Conservation (phyloP, 2,113 vertebrate species). For the Perca schrenkii region DNA sequence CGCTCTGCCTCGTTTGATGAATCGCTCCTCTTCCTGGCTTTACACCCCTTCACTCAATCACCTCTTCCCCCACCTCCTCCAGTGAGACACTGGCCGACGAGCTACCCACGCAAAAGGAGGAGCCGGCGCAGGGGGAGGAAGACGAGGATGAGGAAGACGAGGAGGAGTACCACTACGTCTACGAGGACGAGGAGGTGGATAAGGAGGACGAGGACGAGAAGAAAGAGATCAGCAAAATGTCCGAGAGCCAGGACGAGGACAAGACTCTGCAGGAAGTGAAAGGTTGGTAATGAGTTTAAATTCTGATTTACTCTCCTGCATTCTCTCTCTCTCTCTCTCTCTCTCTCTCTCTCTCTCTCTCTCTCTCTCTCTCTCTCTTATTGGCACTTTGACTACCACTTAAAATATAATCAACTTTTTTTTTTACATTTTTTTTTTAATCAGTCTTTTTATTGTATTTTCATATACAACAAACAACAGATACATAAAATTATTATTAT, state of each 20-base stretch:
- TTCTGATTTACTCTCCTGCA: not conserved
- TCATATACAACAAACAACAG: too few relatives aligned
- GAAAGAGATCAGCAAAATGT: conserved; percentile 82
- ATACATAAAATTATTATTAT: too few relatives aligned
- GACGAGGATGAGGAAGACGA: conserved; percentile 82
- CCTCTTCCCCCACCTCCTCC: conserved; percentile 64
- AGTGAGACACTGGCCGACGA: conserved; percentile 89
- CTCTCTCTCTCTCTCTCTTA: not conserved
- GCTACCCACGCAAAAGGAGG: conserved; percentile 88
- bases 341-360: not conserved
- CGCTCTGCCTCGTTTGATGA: conserved; percentile 65
- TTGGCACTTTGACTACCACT: conserved; percentile 31
- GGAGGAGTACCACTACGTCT: conserved; percentile 87
- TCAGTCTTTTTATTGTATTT: too few relatives aligned
- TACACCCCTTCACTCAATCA: conserved; percentile 49
- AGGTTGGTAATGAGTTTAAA: conserved; percentile 84
- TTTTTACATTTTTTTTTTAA: not conserved
- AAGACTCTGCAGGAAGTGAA: conserved; percentile 89
- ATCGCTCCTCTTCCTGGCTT: conserved; percentile 53
- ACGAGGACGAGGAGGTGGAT: conserved; percentile 89
- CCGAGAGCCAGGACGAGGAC: conserved; percentile 83
- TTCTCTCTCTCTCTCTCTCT: not conserved
- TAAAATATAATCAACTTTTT: conserved; percentile 47
- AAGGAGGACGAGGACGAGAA: conserved; percentile 88
- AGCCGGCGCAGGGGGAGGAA: conserved; percentile 78